A percentile compares a stretch with the other conserved stretches of the same genome.
Conservation (phyloP, 2,888 invertebrate genomes). For the Cataglyphis rosenhaueri region DNA sequence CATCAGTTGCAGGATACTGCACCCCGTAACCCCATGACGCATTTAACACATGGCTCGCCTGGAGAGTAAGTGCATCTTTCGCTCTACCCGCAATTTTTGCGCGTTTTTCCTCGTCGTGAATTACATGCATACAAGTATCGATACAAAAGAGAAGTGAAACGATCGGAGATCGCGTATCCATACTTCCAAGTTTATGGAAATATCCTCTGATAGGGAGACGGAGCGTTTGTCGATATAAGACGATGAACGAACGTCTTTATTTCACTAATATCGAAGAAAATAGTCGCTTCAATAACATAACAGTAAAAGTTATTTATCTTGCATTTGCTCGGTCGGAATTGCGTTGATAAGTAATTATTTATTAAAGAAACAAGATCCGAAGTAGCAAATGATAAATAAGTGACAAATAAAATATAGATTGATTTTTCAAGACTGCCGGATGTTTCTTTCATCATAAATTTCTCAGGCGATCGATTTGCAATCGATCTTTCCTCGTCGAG, state of each 20-base stretch:
- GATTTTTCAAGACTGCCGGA: background rate
- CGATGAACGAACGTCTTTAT: slow-evolving; percentile 1
- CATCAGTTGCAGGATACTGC: slow-evolving; percentile 73
- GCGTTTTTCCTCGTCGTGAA: slow-evolving; percentile 23
- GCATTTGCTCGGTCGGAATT: background rate
- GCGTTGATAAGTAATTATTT: background rate
- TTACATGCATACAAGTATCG: background rate
- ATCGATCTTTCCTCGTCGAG: background rate
- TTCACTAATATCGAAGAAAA: background rate
- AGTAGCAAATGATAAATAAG: background rate
- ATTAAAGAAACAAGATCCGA: background rate
- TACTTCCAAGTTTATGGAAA: background rate
- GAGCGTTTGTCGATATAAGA: background rate
- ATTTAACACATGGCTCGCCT: slow-evolving; percentile 82
- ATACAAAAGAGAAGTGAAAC: background rate
- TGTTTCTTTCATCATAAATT: background rate
- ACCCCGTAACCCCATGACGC: slow-evolving; percentile 77
- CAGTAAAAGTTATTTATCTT: background rate
- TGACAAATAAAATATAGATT: background rate
- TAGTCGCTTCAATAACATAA: background rate
- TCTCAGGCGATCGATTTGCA: background rate
- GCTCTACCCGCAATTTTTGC: slow-evolving; percentile 30
- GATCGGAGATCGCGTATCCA: background rate
- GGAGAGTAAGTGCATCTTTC: slow-evolving; percentile 80
- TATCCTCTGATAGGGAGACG: background rate